Base-by-base conservation (phyloP, 2,888 invertebrate species). In the Plagodis dolabraria region DNA sequence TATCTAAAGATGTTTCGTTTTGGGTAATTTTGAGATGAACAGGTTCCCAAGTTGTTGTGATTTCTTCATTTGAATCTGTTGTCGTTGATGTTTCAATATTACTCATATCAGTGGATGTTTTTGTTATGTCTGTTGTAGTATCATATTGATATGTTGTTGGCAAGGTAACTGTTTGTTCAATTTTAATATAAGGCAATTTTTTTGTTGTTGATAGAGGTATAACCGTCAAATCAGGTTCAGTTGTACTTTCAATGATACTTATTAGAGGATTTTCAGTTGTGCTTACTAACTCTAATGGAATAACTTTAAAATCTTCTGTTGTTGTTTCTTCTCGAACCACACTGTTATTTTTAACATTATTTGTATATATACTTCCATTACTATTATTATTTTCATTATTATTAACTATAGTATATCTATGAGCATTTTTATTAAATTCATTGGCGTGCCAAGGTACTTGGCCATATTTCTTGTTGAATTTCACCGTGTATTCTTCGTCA, bases 281-380 rank as follows among this genome's bases (percentile, higher is more conserved):
- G 73, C 86, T 88, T 62, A 87, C 50, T 62, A 92, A 72, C 77
- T 92, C 92, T 80, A 91, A 65, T 33, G 92, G 92, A 74, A 92
- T 86, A 33, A 89, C 86, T 72, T 83, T 86, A 61, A 77, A 79
- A 67, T 87, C 86, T 72, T 78, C 62, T 12, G 81, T 78, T 40
- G 87, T 81, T 12, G 85, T 82, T 42, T 78, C 75, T 47, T 74
- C 73, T 68, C 64, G 22, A 22, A 65, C 34, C 22, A 50, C 53
- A 50, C 42, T 72, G 52, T 64, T 68, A 70, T 69, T 62, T 33
- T 70, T 69, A 45, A 65, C 70, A 43, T 57, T 65, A 53, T 73
- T 61, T 61, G 59, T 65, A 11, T 53, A 38, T 33, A 60, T 54
- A 48, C 38, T 22, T 47, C 55, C 36, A 53, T 66, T 58, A 36